Conservation (phyloP, 2,888 invertebrate genomes). For the Eilema depressum region DNA sequence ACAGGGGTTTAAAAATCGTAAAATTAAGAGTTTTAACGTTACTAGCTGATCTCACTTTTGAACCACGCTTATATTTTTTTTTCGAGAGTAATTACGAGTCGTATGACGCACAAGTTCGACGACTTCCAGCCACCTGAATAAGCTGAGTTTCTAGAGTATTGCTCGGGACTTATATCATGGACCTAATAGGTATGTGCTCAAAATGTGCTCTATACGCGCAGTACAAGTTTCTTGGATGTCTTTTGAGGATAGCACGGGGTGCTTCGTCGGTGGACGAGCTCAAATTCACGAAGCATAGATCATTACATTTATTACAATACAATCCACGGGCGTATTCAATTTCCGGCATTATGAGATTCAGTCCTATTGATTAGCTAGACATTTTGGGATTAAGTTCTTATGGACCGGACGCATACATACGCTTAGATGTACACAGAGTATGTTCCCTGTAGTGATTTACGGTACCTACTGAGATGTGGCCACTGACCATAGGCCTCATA, state of each 20-base stretch:
- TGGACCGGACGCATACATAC: constrained; percentile 17
- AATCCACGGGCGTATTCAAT: too few relatives aligned
- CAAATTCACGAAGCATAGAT: too few relatives aligned
- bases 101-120: constrained; percentile 8
- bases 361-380: too few relatives aligned
- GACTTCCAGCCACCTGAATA: constrained; percentile 20
- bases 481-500: constrained; percentile 4
- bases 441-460: background rate
- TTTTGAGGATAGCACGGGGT: too few relatives aligned
- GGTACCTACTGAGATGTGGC: background rate
- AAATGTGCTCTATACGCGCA: too few relatives aligned
- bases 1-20: background rate
- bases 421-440: background rate
- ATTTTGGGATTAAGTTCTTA: too few relatives aligned
- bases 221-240: too few relatives aligned
- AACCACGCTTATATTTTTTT: constrained; percentile 5
- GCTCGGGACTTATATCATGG: too few relatives aligned
- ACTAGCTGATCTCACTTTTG: background rate
- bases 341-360: too few relatives aligned
- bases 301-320: too few relatives aligned
- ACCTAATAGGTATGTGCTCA: too few relatives aligned
- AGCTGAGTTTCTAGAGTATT: constrained; percentile 20
- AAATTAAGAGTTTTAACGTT: background rate
- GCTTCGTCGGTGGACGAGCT: too few relatives aligned
- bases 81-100: constrained; percentile 20